Evolutionary conservation across 2,888 invertebrate genomes (phyloP).

Genomic region (Acanthosepion pharaonis): DNA sequence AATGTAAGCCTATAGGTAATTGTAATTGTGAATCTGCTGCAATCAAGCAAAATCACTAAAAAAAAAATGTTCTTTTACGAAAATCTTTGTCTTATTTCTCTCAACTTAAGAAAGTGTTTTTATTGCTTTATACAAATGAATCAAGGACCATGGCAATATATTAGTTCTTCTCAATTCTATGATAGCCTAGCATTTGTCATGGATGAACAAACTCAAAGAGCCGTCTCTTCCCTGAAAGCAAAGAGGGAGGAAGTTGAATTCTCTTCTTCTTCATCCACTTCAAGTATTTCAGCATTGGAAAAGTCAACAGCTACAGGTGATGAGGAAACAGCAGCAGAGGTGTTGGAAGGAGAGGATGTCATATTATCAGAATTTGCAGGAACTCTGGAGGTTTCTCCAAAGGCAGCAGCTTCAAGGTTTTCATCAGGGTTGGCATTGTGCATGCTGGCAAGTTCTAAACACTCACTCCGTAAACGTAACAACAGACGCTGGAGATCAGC

Average conservation of each 20-base stretch:
- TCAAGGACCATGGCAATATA: background rate
- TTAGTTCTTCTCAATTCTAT: background rate
- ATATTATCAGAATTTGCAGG: background rate
- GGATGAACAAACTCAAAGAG: conserved; percentile 35
- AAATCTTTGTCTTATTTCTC: background rate
- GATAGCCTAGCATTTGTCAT: background rate
- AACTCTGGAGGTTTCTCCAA: background rate
- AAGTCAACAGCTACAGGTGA: conserved; percentile 12
- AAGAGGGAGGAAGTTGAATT: conserved; percentile 34
- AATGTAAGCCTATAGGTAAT: conserved; percentile 33
- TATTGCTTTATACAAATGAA: conserved; percentile 17
- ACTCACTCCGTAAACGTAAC: conserved; percentile 84
- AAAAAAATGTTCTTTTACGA: background rate
- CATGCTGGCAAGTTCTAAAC: conserved; percentile 63
- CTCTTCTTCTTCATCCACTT: background rate
- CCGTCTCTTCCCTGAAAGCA: conserved; percentile 44
- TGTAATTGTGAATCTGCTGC: background rate
- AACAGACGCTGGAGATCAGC: conserved; percentile 84
- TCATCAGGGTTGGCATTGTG: background rate
- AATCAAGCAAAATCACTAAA: background rate
- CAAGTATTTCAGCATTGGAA: conserved; percentile 16
- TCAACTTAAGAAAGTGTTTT: background rate
- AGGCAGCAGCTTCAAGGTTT: background rate
- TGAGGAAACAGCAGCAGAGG: conserved; percentile 14
- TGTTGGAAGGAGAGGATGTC: background rate